Percentiles rank a stretch among this genome's conserved stretches.
phyloP scores from a whole-genome alignment of 2,113 vertebrate species.

The Dunckerocampus dactyliophorus region DNA sequence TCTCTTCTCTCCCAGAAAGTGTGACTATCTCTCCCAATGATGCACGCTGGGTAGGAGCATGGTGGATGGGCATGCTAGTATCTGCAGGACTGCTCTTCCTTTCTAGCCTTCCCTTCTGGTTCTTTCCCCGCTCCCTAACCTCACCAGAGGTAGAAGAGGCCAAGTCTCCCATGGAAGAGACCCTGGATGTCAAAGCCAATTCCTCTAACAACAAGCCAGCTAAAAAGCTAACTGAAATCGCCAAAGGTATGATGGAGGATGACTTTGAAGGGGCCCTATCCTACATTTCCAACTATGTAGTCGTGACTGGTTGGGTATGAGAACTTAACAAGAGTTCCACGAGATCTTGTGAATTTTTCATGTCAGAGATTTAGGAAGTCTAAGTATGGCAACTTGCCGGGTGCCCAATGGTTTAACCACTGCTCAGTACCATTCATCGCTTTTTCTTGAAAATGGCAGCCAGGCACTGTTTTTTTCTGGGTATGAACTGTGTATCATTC shows the following conservation, averaged over 20 bases:
- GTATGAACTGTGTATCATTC: too few species aligned
- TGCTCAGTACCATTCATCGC: too few species aligned
- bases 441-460: background rate
- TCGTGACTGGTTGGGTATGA: too few species aligned
- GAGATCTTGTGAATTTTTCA: too few species aligned
- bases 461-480: too few species aligned
- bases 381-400: too few species aligned
- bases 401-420: too few species aligned
- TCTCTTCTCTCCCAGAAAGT: conserved; percentile 61
- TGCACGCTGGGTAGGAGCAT: conserved; percentile 91
- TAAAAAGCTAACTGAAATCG: conserved; percentile 50
- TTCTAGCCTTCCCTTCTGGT: conserved; percentile 85
- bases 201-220: conserved; percentile 14
- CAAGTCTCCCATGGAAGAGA: background rate
- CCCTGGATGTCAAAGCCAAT: background rate
- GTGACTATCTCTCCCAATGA: conserved; percentile 85
- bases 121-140: conserved; percentile 77
- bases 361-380: too few species aligned
- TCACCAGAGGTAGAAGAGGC: conserved; percentile 39
- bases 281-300: too few species aligned
- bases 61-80: conserved; percentile 88
- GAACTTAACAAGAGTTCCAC: too few species aligned
- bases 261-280: background rate
- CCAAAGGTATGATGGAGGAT: conserved; percentile 55
- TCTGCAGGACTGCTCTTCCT: conserved; percentile 66